Conservation (phyloP, 1,140 invertebrate genomes). For the Aethina tumida region DNA sequence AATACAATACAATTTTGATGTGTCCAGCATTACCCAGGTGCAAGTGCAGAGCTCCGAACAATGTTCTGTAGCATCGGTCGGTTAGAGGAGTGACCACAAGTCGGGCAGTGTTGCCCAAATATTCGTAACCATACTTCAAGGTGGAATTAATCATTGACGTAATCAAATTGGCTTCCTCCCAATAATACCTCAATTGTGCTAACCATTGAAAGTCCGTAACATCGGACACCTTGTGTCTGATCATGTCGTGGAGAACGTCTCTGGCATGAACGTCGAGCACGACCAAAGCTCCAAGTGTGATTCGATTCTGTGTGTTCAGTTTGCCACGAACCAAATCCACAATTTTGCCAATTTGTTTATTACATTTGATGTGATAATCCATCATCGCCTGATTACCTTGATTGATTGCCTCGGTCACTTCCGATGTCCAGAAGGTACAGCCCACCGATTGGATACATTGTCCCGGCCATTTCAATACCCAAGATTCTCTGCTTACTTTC, state of each 20-base stretch:
- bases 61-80: slow-evolving; percentile 84
- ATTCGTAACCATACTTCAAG: slow-evolving; percentile 90
- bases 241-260: slow-evolving; percentile 70
- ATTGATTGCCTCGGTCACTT: slow-evolving; percentile 65
- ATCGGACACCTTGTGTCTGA: slow-evolving; percentile 52
- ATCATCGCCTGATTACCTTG: slow-evolving; percentile 42
- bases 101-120: slow-evolving; percentile 81
- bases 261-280: slow-evolving; percentile 88
- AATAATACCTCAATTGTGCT: slow-evolving; percentile 84
- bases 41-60: slow-evolving; percentile 84
- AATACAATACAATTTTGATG: not conserved
- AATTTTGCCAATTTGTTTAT: slow-evolving; percentile 71
- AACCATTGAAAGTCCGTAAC: slow-evolving; percentile 88
- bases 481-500: slow-evolving; percentile 53
- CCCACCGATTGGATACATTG: slow-evolving; percentile 68
- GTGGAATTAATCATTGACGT: slow-evolving; percentile 89
- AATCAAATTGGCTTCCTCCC: slow-evolving; percentile 60
- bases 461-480: slow-evolving; percentile 41
- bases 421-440: slow-evolving; percentile 80
- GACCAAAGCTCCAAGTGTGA: slow-evolving; percentile 81
- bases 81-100: slow-evolving; percentile 87
- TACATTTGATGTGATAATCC: slow-evolving; percentile 46
- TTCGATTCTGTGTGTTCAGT: slow-evolving; percentile 78
- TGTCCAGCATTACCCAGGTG: slow-evolving; percentile 46
- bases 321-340: slow-evolving; percentile 79